These are phyloP conservation scores for Hemicrepidius hirtus DNA, from an alignment of 2,888 invertebrate genomes.

Conservation along the genomic window DNA sequence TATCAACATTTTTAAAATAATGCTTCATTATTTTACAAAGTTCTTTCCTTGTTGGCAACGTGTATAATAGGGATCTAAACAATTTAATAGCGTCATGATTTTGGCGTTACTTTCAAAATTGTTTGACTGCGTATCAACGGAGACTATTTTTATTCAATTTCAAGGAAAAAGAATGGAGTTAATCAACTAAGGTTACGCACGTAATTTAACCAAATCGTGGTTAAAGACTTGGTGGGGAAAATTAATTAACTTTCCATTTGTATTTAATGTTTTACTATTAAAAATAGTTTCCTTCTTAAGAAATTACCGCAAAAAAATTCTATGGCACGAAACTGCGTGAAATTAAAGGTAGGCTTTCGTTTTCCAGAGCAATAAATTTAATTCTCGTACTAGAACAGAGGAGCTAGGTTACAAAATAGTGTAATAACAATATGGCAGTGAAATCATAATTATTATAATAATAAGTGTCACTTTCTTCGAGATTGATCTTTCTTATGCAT, in stretches of 20 bases:
- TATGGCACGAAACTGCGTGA: not conserved
- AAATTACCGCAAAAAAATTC: constrained; percentile 3
- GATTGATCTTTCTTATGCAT: no score
- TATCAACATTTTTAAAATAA: no score
- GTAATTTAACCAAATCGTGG: constrained; percentile 5
- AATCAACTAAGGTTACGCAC: constrained; percentile 18
- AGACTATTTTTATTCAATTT: not conserved
- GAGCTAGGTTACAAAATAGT: no score
- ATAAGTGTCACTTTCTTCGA: no score
- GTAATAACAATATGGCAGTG: no score
- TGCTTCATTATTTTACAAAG: no score
- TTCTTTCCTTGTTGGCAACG: no score
- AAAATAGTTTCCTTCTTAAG: constrained; percentile 20
- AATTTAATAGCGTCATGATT: not conserved
- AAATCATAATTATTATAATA: no score
- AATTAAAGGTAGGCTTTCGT: constrained; percentile 13
- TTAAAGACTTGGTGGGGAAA: not conserved
- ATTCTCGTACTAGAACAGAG: not conserved
- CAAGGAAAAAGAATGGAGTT: constrained; percentile 18
- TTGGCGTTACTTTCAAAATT: not conserved
- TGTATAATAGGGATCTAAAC: not conserved
- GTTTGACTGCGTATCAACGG: not conserved
- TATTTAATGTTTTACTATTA: constrained; percentile 3
- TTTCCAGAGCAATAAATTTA: no score
- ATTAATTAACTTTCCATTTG: constrained; percentile 17